Conservation (phyloP, 2,888 invertebrate genomes). For the Liopterus haemorrhoidalis region DNA sequence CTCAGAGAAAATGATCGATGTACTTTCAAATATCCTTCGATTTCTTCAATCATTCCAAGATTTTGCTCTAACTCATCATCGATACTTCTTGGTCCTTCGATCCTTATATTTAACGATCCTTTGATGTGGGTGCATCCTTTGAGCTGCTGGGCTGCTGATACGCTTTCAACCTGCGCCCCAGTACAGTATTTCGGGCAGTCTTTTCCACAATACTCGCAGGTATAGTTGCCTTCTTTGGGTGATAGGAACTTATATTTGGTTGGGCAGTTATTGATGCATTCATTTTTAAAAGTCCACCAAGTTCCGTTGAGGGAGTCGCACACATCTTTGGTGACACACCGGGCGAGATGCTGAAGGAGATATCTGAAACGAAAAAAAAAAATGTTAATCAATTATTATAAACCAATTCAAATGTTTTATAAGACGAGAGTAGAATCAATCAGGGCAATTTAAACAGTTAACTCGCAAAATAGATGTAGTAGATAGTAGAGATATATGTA, state of each 20-base stretch:
- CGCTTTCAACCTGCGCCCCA: constrained; percentile 55
- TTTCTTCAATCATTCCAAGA: constrained; percentile 64
- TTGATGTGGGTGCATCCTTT: constrained; percentile 73
- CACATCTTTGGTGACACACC: constrained; percentile 63
- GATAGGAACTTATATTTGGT: constrained; percentile 45
- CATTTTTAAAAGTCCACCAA: constrained; percentile 56
- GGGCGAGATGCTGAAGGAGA: constrained; percentile 31
- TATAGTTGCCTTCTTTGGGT: constrained; percentile 27
- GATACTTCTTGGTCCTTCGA: constrained; percentile 6
- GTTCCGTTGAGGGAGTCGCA: constrained; percentile 49
- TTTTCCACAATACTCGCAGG: constrained; percentile 39
- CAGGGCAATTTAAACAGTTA: too few species aligned
- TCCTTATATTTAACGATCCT: constrained; percentile 65
- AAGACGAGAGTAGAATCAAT: too few species aligned
- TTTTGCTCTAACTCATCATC: constrained; percentile 57
- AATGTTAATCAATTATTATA: constrained; percentile 7
- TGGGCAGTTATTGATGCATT: constrained; percentile 65
- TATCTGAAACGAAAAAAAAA: constrained; percentile 36
- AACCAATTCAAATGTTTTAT: too few species aligned
- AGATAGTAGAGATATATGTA: too few species aligned
- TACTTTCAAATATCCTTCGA: constrained; percentile 67
- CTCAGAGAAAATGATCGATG: constrained; percentile 62
- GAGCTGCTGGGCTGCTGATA: constrained; percentile 60
- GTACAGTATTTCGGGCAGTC: constrained; percentile 50
- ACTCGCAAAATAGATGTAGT: too few species aligned